Conservation (phyloP, 1,140 invertebrate species). For the Nymphalis io region DNA sequence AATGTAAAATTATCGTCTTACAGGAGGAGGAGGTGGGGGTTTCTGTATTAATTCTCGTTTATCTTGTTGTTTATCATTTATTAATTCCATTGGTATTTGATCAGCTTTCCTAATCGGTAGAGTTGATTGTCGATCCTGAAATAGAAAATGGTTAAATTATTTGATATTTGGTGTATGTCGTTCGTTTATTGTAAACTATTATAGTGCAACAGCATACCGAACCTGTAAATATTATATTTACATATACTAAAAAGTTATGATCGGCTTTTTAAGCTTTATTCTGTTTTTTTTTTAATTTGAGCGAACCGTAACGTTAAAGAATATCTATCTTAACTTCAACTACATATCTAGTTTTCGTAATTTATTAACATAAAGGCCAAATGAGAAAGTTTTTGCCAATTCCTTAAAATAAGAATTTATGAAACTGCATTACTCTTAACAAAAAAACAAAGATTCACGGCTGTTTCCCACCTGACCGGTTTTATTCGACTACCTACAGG, state of each 20-base stretch:
- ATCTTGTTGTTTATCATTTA: conserved; percentile 44
- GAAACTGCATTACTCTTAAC: not conserved
- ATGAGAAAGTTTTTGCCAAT: too few species aligned
- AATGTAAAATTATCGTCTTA: conserved; percentile 58
- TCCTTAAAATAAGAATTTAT: not conserved
- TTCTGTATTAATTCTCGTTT: conserved; percentile 55
- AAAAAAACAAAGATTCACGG: not conserved
- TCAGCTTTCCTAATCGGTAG: conserved; percentile 57
- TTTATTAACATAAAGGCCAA: too few species aligned
- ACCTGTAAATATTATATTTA: too few species aligned
- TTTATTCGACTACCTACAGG: not conserved
- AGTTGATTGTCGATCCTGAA: conserved; percentile 78
- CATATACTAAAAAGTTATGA: too few species aligned
- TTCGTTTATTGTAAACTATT: not conserved
- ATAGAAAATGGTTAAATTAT: not conserved
- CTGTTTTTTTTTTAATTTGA: too few species aligned
- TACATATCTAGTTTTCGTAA: too few species aligned
- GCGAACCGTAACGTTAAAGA: too few species aligned
- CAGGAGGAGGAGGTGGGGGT: conserved; percentile 83
- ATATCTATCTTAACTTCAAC: too few species aligned
- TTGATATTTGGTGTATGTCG: too few species aligned
- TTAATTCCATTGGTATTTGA: conserved; percentile 30
- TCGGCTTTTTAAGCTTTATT: too few species aligned
- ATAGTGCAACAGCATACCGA: not conserved
- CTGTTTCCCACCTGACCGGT: conserved; percentile 1